phyloP scores from a whole-genome alignment of 92 coral and sea anemone genomes.

The Zoanthus gigantus region DNA sequence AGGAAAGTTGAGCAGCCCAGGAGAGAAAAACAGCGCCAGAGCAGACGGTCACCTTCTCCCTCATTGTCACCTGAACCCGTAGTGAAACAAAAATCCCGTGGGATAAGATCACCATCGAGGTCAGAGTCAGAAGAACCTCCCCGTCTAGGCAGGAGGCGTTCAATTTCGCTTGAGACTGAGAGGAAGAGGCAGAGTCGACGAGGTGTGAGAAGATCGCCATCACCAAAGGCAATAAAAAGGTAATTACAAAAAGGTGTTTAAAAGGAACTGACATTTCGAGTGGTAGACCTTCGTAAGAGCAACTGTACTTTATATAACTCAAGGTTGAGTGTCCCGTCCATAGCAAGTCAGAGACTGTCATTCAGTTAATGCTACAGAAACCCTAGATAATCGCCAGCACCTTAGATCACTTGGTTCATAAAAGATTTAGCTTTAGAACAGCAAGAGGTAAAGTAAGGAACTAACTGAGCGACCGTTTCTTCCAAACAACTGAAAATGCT shows the following conservation, averaged over 20 bases:
- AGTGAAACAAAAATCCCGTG: slow-evolving; percentile 42
- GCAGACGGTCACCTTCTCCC: slow-evolving; percentile 56
- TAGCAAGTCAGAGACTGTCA: neutral
- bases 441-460: too few species aligned
- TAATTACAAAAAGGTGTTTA: neutral
- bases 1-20: slow-evolving; percentile 2
- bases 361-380: too few species aligned
- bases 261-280: neutral
- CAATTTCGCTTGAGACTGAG: slow-evolving; percentile 9
- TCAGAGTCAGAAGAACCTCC: slow-evolving; percentile 22
- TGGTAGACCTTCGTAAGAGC: too few species aligned
- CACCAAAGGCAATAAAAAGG: slow-evolving; percentile 33
- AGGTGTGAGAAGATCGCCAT: neutral
- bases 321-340: too few species aligned
- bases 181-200: neutral
- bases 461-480: too few species aligned
- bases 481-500: too few species aligned
- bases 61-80: slow-evolving; percentile 70
- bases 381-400: too few species aligned
- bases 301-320: neutral
- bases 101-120: slow-evolving; percentile 15
- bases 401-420: too few species aligned
- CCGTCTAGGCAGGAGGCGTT: neutral
- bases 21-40: slow-evolving; percentile 40
- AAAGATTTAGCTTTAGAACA: neutral